Evolutionary conservation across 2,888 invertebrate genomes (phyloP), one percentile per base, ranked within the genome.

Genomic region (Cyclophora albipunctata): DNA sequence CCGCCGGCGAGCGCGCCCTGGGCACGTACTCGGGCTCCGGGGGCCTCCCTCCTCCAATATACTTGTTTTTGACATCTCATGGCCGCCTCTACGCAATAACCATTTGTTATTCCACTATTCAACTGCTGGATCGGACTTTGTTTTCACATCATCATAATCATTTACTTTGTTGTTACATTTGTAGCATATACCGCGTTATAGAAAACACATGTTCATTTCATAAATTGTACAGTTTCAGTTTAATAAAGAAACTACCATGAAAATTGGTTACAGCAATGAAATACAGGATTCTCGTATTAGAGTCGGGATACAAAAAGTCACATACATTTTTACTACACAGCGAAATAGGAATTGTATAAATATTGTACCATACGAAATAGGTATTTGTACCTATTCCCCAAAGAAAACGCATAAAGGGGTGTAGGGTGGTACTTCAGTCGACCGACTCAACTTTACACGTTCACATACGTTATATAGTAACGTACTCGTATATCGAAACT

Each of bases 21-120:
- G 67, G 73, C 84, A 84, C 84, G 84, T 83, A 73, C 56, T 20
- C n/a, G 71, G 70, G 66, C 71, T 78, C 75, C 68, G 63, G 73
- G 75, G 78, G 61, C 76, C 69, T 71, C 70, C 50, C 75, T 72
- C 71, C 62, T 53, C 65, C 70, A 75, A 76, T 81, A 75, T 75
- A 72, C 73, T 80, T 83, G 74, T 79, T 82, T 80, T 79, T 80
- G 79, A 80, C 75, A 68, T 76, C 71, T 75, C 74, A 69, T 68
- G 69, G 68, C 71, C 68, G 69, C 65, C 63, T 65, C 74, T 75
- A 69, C 63, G 63, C 58, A 59, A 48, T 54, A 58, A 54, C 50
- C 48, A 53, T 55, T 55, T 57, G 57, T 55, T 54, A 47, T 59
- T 54, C 57, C 54, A 50, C 53, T 57, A 63, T 57, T 58, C 53